Evolutionary conservation across 2,888 invertebrate genomes (phyloP).

Genomic region (Perithous albicinctus): DNA sequence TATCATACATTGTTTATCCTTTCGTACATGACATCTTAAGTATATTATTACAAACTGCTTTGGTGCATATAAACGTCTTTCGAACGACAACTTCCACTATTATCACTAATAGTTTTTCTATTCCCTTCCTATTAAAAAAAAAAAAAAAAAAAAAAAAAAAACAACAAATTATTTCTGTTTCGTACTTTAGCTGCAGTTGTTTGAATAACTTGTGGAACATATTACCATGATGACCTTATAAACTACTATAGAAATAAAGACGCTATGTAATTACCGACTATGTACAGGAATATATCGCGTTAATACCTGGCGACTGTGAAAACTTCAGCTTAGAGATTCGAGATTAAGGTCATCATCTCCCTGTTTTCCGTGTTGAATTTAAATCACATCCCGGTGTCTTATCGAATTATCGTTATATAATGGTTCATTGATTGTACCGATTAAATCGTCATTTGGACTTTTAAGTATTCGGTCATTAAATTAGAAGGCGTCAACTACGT

Average conservation of each 20-base stretch:
- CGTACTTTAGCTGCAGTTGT: constrained; percentile 48
- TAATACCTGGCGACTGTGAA: constrained; percentile 54
- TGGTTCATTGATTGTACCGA: constrained; percentile 27
- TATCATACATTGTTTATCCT: constrained; percentile 8
- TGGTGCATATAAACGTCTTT: constrained; percentile 51
- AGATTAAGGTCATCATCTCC: constrained; percentile 41
- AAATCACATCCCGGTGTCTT: constrained; percentile 52
- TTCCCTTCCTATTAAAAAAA: constrained; percentile 8
- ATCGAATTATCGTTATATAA: constrained; percentile 15
- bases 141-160: constrained; percentile 26
- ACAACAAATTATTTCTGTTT: constrained; percentile 21
- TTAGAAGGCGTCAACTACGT: constrained; percentile 1
- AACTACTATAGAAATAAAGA: constrained; percentile 63
- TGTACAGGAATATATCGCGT: constrained; percentile 62
- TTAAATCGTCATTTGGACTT: constrained; percentile 8
- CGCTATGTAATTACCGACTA: constrained; percentile 46
- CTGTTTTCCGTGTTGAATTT: constrained; percentile 54
- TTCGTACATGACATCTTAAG: constrained; percentile 13
- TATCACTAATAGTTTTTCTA: constrained; percentile 36
- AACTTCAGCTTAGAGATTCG: constrained; percentile 45
- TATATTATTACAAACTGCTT: constrained; percentile 61
- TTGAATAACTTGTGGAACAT: constrained; percentile 58
- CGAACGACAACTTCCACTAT: constrained; percentile 4
- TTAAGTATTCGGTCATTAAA: constrained; percentile 4
- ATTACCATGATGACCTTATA: constrained; percentile 65